These are phyloP conservation scores for Panagrolaimus sp. DNA, from an alignment of 1,140 invertebrate genomes.

Conservation along the genomic window DNA sequence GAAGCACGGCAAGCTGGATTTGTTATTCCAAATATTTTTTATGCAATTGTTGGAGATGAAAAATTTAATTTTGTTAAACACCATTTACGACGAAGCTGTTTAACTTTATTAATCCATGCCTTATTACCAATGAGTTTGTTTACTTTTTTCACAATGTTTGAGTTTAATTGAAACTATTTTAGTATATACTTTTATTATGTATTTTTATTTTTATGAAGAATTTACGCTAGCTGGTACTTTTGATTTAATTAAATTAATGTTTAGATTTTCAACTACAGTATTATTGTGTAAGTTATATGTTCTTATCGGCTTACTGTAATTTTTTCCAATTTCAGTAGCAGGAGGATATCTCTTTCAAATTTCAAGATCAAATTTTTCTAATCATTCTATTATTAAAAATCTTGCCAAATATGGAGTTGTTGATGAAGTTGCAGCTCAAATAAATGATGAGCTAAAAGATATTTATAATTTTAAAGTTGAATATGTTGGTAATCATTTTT, in stretches of 20 bases:
- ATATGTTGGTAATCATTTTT: neutral
- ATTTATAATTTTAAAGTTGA: neutral
- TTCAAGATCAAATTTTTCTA: neutral
- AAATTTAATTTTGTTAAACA: neutral
- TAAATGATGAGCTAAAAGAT: neutral
- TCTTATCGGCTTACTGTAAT: too few species aligned
- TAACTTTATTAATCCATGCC: neutral
- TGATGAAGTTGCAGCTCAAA: neutral
- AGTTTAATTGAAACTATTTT: neutral
- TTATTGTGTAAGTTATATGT: neutral
- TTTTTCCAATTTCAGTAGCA: neutral
- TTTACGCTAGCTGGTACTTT: neutral
- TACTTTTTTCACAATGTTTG: neutral
- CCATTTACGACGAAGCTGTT: neutral
- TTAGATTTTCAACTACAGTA: neutral
- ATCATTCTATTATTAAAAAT: neutral
- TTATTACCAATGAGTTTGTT: neutral
- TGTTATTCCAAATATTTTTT: neutral
- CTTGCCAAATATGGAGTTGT: neutral
- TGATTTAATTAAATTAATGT: neutral
- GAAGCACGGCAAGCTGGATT: conserved; percentile 1
- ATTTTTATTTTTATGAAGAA: conserved; percentile 3
- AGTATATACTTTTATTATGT: neutral
- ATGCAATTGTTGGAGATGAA: conserved; percentile 5
- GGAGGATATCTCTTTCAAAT: neutral